Base-by-base conservation (phyloP, 2,113 vertebrate genomes). In the Tiliqua scincoides region DNA sequence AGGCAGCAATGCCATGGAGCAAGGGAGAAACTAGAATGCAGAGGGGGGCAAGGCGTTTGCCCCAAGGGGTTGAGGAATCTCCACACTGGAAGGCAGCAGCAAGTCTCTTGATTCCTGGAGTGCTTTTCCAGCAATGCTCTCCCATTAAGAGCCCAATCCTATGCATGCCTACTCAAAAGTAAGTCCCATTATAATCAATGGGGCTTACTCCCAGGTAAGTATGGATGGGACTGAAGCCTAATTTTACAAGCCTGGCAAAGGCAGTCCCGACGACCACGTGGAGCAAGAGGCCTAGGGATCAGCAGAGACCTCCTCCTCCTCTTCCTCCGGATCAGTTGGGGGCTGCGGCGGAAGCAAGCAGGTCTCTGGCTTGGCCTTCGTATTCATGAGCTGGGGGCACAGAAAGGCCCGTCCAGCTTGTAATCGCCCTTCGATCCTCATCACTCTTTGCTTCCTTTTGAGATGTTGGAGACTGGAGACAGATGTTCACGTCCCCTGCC, bases 401-500 rank as follows among this genome's bases (percentile, higher is more conserved):
- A 96, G 93, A 95, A 94, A 97, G 95, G 96, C 95, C 96, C 94
- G 96, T 96, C 85, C 91, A 87, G 87, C 90, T 92, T 93, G 95
- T 95, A 96, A 96, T 93, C 96, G 93, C 94, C 93, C 95, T 97
- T 95, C 93, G 96, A 97, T 97, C 96, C 96, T 67, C 96, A 97
- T 97, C 95, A 93, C 94, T 97, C 96, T 97, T 95, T 91, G 93
- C 94, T 93, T 96, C 94, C 94, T 96, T 97, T 96, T 96, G 93
- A 75, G 93, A 94, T 96, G 94, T 94, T 85, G 94, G 94, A 91
- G 94, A 94, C 92, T 23, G 95, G 95, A 97, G 96, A 97, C 97
- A 97, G 96, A 97, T 97, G 96, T 95, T 96, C 35, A 94, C 92
- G 89, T 91, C 92, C 91, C 96, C 87, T 95, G 92, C 27, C 52